A percentile compares a stretch with the other conserved stretches of the same genome.
phyloP scores from a whole-genome alignment of 2,888 invertebrate genomes.

The Mactromeris polynyma region DNA sequence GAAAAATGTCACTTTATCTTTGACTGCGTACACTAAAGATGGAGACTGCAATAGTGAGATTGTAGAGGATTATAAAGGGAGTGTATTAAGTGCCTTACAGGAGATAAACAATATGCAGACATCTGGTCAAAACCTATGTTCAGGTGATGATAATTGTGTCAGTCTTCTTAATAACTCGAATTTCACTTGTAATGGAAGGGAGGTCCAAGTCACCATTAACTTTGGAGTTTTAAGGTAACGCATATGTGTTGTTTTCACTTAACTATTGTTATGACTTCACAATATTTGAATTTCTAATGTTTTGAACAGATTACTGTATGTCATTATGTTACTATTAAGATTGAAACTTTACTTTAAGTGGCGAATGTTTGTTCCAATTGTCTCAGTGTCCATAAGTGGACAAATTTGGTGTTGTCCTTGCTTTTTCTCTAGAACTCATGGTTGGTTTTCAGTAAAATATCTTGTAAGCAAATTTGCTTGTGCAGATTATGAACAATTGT shows the following conservation, averaged over 20 bases:
- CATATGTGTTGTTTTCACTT: too few relatives aligned
- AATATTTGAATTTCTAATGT: too few relatives aligned
- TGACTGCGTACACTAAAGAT: constrained; percentile 15
- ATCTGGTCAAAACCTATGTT: constrained; percentile 24
- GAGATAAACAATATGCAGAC: not conserved
- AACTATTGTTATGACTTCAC: too few relatives aligned
- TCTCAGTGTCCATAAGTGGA: too few relatives aligned
- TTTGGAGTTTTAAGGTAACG: constrained; percentile 50
- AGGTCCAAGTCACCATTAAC: constrained; percentile 16
- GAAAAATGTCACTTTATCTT: constrained; percentile 19
- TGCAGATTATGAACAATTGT: too few relatives aligned
- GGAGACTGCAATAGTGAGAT: not conserved
- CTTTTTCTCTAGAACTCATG: not conserved
- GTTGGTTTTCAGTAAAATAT: not conserved
- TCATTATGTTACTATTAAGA: too few relatives aligned
- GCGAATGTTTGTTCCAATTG: too few relatives aligned
- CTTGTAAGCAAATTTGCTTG: too few relatives aligned
- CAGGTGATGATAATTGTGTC: not conserved
- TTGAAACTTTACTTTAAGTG: too few relatives aligned
- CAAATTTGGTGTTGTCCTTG: too few relatives aligned
- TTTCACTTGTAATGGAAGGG: constrained; percentile 15
- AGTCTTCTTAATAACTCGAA: not conserved
- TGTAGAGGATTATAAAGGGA: constrained; percentile 14
- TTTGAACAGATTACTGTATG: too few relatives aligned
- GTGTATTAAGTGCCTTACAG: not conserved